Conservation (phyloP, 2,888 invertebrate species). For the Hyles lineata region DNA sequence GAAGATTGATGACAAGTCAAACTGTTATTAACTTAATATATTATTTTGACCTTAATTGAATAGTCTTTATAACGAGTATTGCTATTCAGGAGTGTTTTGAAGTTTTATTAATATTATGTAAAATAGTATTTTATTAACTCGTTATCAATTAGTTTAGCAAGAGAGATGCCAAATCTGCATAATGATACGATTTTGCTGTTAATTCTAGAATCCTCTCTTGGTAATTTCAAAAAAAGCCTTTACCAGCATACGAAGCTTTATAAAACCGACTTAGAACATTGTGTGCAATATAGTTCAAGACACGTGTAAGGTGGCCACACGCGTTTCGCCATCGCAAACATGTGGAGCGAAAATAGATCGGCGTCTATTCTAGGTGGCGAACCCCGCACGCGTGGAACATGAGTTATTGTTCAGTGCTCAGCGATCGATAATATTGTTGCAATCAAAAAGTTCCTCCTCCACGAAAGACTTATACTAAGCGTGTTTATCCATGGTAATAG, state of each 20-base stretch:
- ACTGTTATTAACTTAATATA: not conserved
- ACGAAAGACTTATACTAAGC: not conserved
- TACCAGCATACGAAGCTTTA: not conserved
- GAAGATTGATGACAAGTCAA: not conserved
- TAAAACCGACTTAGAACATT: not conserved
- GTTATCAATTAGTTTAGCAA: too few relatives aligned
- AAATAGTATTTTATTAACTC: too few relatives aligned
- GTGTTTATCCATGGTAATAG: not conserved
- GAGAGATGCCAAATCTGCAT: too few relatives aligned
- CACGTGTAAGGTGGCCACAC: slow-evolving; percentile 22
- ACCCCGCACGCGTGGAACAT: slow-evolving; percentile 4
- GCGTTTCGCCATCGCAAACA: slow-evolving; percentile 23
- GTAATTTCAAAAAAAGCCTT: too few relatives aligned
- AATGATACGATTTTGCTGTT: too few relatives aligned
- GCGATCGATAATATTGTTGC: not conserved
- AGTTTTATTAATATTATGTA: too few relatives aligned
- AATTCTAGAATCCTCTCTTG: too few relatives aligned
- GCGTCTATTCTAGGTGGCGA: slow-evolving; percentile 1
- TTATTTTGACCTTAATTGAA: not conserved
- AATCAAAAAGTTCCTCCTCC: not conserved
- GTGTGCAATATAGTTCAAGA: slow-evolving; percentile 10
- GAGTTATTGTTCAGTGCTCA: not conserved
- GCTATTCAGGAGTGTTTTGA: not conserved
- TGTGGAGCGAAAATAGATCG: slow-evolving; percentile 19
- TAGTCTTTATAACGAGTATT: not conserved